A percentile compares a stretch with the other conserved stretches of the same genome.
phyloP scores from a whole-genome alignment of 2,113 vertebrate species.

The Notarius lentiginosus region DNA sequence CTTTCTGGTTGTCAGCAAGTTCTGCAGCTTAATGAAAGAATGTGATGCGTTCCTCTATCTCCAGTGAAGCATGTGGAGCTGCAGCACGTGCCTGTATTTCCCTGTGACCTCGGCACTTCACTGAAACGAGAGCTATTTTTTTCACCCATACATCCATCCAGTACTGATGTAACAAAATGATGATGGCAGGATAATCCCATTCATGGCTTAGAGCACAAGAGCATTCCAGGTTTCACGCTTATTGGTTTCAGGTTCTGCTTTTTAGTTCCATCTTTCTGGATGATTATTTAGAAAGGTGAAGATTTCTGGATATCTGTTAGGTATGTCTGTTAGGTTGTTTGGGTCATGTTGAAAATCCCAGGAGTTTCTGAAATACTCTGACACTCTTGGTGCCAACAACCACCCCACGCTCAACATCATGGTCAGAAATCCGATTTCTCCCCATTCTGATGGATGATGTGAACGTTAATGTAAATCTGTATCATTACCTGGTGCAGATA shows the following conservation, averaged over 20 bases:
- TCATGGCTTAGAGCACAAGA: neutral
- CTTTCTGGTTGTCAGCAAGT: conserved; percentile 1
- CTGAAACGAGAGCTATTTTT: neutral
- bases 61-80: neutral
- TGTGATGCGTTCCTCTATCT: neutral
- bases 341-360: neutral
- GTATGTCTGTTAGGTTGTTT: neutral
- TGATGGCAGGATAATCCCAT: conserved; percentile 3
- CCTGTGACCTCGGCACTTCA: neutral
- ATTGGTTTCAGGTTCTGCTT: neutral
- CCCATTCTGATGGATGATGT: neutral
- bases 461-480: neutral
- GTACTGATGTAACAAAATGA: neutral
- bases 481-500: neutral
- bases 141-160: neutral
- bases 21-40: conserved; percentile 20
- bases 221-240: neutral
- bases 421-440: neutral
- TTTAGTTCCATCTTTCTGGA: neutral
- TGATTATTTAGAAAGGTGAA: neutral
- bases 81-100: conserved; percentile 2
- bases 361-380: neutral
- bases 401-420: neutral
- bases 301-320: neutral
- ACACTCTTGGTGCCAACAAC: neutral